Evolutionary conservation across 2,888 invertebrate species (phyloP).

Genomic region (Erebia aethiops): DNA sequence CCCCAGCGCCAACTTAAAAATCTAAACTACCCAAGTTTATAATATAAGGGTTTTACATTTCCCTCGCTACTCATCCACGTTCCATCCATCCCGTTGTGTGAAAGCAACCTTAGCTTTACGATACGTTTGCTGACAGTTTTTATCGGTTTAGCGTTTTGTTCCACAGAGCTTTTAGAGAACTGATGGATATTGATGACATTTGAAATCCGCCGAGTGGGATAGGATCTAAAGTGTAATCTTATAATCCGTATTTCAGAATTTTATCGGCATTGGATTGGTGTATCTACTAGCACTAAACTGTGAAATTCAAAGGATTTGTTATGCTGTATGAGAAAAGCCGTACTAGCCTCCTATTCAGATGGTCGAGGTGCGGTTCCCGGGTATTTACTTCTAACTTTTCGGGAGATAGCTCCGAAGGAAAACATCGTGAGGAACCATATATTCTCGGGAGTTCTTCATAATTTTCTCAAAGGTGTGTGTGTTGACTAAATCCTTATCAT

Average conservation of each 20-base stretch:
- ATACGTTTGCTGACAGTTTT: slow-evolving; percentile 9
- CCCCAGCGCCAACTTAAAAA: neutral
- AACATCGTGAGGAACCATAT: no score
- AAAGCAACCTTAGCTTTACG: neutral
- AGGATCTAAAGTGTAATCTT: slow-evolving; percentile 26
- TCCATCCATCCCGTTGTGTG: neutral
- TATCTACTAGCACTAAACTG: neutral
- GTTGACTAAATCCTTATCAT: no score
- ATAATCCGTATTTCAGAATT: slow-evolving; percentile 28
- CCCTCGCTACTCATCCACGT: neutral
- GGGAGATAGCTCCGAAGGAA: no score
- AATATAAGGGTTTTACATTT: neutral
- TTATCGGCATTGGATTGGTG: slow-evolving; percentile 9
- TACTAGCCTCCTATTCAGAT: no score
- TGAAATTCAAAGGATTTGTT: slow-evolving; percentile 6
- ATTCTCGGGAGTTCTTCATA: no score
- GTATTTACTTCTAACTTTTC: no score
- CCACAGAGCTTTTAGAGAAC: slow-evolving; percentile 14
- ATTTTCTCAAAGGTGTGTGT: no score
- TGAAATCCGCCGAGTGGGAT: slow-evolving; percentile 19
- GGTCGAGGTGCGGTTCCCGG: no score
- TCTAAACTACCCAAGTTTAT: neutral
- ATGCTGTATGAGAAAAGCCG: neutral
- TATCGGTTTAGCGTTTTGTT: slow-evolving; percentile 16
- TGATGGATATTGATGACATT: slow-evolving; percentile 27